Conservation (phyloP, 2,113 vertebrate genomes). For the Rhizomys pruinosus region DNA sequence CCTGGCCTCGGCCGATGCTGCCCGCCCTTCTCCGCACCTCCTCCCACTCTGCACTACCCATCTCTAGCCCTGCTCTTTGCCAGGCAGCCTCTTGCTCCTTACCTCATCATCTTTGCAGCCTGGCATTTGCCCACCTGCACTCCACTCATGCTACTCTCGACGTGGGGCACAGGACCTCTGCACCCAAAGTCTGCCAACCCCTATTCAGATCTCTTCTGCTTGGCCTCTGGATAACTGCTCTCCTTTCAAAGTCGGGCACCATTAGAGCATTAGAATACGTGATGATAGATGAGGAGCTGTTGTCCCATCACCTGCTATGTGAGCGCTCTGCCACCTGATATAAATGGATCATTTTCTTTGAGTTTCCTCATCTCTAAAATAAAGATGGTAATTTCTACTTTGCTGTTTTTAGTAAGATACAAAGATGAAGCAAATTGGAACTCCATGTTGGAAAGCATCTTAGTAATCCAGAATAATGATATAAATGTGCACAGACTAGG, state of each 20-base stretch:
- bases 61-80: background rate
- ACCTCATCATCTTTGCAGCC: background rate
- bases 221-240: background rate
- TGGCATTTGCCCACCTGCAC: background rate
- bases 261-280: background rate
- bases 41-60: background rate
- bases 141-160: background rate
- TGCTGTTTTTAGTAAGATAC: constrained; percentile 2
- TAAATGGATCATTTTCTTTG: background rate
- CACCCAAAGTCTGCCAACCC: background rate
- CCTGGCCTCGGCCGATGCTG: background rate
- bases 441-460: background rate
- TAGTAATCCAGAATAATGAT: background rate
- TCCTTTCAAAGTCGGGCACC: background rate
- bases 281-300: background rate
- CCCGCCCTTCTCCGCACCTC: too few relatives aligned
- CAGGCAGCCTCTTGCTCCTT: background rate
- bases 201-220: background rate
- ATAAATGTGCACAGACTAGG: background rate
- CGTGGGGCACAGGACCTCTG: background rate
- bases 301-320: background rate
- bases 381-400: background rate
- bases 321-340: background rate
- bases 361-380: constrained; percentile 26
- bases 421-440: background rate